phyloP scores from a whole-genome alignment of 35 echinoderm and acorn worm species.

The Heliocidaris erythrogramma region DNA sequence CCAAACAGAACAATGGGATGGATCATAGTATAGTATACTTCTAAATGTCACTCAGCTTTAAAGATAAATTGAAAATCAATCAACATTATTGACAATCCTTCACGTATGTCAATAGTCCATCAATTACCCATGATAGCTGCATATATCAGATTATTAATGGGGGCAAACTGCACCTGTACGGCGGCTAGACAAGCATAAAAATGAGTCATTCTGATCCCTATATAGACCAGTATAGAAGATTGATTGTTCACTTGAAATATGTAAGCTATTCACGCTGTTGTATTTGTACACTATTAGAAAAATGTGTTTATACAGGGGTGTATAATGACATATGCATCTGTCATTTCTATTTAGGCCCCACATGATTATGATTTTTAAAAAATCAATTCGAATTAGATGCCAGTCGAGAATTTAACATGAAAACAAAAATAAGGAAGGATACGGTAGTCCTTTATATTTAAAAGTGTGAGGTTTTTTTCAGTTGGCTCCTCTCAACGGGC shows the following conservation, averaged over 20 bases:
- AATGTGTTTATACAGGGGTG: too few species aligned
- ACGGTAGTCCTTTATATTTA: too few species aligned
- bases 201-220: background rate
- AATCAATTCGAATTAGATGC: too few species aligned
- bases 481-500: too few species aligned
- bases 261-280: too few species aligned
- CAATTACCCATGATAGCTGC: background rate
- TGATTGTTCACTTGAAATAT: background rate
- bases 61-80: background rate
- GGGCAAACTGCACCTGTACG: background rate
- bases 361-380: too few species aligned
- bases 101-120: background rate
- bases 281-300: too few species aligned
- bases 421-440: too few species aligned
- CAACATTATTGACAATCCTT: constrained; percentile 9
- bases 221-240: background rate
- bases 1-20: background rate
- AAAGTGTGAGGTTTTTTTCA: too few species aligned
- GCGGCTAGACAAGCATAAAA: background rate
- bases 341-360: too few species aligned
- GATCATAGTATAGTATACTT: background rate
- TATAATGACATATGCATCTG: too few species aligned
- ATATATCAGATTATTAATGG: background rate
- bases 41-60: background rate
- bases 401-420: too few species aligned